Conservation (phyloP, 2,797 vertebrate species). For the Pangasius sanitwongsei region DNA sequence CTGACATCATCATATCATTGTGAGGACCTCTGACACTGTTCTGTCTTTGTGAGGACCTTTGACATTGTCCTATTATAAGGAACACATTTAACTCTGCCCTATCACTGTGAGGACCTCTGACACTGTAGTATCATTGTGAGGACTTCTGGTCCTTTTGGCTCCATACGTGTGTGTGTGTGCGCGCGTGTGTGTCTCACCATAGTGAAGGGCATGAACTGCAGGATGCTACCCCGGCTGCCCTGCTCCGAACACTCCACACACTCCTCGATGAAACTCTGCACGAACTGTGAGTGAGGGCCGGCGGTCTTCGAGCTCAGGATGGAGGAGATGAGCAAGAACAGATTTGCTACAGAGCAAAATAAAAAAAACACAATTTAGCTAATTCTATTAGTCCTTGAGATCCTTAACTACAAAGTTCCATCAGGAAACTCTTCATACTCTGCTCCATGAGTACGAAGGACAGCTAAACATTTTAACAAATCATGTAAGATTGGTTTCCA, state of each 20-base stretch:
- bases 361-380: not conserved
- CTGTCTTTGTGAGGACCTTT: not conserved
- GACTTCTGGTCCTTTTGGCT: not conserved
- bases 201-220: slow-evolving; percentile 98
- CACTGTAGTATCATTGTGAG: not conserved
- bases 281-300: slow-evolving; percentile 95
- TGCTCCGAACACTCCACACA: slow-evolving; percentile 94
- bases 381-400: not conserved
- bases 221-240: slow-evolving; percentile 89
- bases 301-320: slow-evolving; percentile 90
- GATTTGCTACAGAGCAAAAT: slow-evolving; percentile 79
- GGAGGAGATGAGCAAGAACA: slow-evolving; percentile 94
- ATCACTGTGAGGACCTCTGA: too few species aligned
- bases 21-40: not conserved
- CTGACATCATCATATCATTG: not conserved
- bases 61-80: not conserved
- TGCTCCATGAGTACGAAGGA: not conserved
- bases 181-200: slow-evolving; percentile 81
- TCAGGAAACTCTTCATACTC: not conserved
- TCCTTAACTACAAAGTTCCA: not conserved
- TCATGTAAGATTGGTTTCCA: not conserved
- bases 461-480: not conserved
- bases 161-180: not conserved
- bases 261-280: slow-evolving; percentile 97
- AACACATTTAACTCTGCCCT: not conserved